phyloP scores from a whole-genome alignment of 2,888 invertebrate genomes.

The Troilus luridus region DNA sequence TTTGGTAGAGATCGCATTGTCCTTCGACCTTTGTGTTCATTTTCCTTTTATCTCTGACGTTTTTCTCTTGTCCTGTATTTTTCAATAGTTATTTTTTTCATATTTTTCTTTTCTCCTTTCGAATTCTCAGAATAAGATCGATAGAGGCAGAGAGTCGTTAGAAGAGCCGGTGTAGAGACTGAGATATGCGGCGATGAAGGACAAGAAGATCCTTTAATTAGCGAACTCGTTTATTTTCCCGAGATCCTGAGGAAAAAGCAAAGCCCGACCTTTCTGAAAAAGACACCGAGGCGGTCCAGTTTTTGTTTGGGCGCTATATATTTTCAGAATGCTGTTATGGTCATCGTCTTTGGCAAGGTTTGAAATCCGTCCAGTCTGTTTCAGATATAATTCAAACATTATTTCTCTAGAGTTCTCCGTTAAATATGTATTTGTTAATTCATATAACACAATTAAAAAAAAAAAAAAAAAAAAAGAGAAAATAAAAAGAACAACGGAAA shows the following conservation, averaged over 20 bases:
- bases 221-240: constrained; percentile 1
- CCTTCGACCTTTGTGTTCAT: background rate
- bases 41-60: background rate
- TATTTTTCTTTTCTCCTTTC: background rate
- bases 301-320: background rate
- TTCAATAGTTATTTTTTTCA: background rate
- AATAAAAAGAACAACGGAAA: no score
- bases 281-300: background rate
- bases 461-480: no score
- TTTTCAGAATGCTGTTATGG: background rate
- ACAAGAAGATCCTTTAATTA: constrained; percentile 34
- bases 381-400: no score
- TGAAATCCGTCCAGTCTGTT: background rate
- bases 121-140: background rate
- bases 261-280: constrained; percentile 6
- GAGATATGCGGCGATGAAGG: background rate
- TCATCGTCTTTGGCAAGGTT: background rate
- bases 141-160: background rate
- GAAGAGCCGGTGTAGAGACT: background rate
- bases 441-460: no score
- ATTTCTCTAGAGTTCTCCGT: no score
- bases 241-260: background rate
- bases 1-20: background rate
- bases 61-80: background rate
- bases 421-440: no score